These are phyloP conservation scores for Myodes glareolus DNA, from an alignment of 2,113 vertebrate genomes.

Conservation along the genomic window DNA sequence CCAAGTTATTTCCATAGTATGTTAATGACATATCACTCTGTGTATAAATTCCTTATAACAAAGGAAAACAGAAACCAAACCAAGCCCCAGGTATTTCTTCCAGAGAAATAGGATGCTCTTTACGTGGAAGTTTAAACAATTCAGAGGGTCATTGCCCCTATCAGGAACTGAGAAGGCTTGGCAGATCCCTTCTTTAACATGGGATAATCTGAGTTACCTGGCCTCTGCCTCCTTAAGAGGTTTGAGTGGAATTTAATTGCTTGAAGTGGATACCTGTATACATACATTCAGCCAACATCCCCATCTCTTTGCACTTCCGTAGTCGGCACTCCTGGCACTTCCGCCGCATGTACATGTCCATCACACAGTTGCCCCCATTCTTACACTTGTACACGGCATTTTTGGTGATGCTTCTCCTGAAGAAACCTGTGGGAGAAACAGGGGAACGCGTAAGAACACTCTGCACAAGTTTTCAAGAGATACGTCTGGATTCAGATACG, in stretches of 20 bases:
- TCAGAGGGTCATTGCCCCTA: neutral
- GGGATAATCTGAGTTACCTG: slow-evolving; percentile 47
- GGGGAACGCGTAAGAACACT: neutral
- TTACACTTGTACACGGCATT: slow-evolving; percentile 99
- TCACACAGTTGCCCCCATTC: slow-evolving; percentile 97
- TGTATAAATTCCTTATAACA: neutral
- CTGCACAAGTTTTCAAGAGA: slow-evolving; percentile 41
- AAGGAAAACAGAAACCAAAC: neutral
- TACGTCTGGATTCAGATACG: slow-evolving; percentile 27
- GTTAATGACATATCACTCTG: neutral
- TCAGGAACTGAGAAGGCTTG: neutral
- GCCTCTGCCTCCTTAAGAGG: slow-evolving; percentile 55
- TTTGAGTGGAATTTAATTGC: slow-evolving; percentile 42
- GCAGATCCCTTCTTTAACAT: neutral
- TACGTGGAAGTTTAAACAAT: neutral
- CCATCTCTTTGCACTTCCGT: slow-evolving; percentile 98
- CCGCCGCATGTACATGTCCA: slow-evolving; percentile 99
- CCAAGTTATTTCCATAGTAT: neutral
- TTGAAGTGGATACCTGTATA: slow-evolving; percentile 87
- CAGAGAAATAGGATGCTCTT: neutral
- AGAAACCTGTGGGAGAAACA: slow-evolving; percentile 91
- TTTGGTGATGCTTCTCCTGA: slow-evolving; percentile 99
- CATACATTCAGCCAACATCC: slow-evolving; percentile 99
- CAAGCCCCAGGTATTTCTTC: neutral
- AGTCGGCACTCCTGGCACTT: slow-evolving; percentile 98